Conservation (phyloP, 2,113 vertebrate genomes). For the Sterna hirundo region DNA sequence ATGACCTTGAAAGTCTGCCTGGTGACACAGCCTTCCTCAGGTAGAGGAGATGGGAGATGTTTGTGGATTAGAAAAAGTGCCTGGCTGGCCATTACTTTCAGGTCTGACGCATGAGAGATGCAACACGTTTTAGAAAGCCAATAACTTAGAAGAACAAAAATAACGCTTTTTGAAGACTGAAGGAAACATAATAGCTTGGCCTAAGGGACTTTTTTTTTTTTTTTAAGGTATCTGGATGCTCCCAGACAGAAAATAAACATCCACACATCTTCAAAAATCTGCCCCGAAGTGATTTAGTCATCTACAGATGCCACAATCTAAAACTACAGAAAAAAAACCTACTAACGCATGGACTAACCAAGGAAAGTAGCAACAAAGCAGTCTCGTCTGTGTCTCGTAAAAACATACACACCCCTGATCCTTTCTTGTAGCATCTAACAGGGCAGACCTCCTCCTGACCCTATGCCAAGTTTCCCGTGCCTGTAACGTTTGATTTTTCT, state of each 20-base stretch:
- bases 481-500: neutral
- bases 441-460: neutral
- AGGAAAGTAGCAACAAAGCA: neutral
- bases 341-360: neutral
- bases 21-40: neutral
- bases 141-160: neutral
- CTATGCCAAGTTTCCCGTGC: neutral
- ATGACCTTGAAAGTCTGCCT: neutral
- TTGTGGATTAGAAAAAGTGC: neutral
- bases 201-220: neutral
- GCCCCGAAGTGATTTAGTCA: neutral
- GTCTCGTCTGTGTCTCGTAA: neutral
- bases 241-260: slow-evolving; percentile 13
- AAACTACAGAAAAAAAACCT: neutral
- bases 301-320: neutral
- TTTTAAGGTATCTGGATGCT: neutral
- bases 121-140: neutral
- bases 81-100: neutral
- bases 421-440: neutral
- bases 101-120: neutral
- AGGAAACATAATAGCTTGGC: neutral
- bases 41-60: neutral
- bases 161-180: neutral
- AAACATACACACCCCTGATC: neutral
- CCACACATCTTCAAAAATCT: neutral